Conservation (phyloP, 2,113 vertebrate genomes). For the Empidonax alnorum region DNA sequence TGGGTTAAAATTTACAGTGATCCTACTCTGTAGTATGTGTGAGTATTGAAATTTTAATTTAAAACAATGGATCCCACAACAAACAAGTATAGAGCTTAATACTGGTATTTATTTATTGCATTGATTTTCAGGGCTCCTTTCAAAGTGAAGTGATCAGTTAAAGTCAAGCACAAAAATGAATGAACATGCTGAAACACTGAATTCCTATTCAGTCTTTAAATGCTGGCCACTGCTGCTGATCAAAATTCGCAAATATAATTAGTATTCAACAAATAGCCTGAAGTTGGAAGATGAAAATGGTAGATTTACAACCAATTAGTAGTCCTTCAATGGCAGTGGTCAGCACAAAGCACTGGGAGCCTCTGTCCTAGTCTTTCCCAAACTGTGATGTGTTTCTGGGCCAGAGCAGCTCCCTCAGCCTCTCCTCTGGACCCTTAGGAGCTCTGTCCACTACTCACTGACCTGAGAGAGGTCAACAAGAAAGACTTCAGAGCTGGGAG, state of each 20-base stretch:
- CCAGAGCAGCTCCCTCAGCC: background rate
- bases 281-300: background rate
- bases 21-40: background rate
- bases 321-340: background rate
- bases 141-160: background rate
- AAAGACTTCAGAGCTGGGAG: background rate
- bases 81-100: background rate
- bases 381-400: background rate
- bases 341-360: background rate
- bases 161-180: background rate
- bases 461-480: background rate
- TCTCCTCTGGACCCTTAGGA: background rate
- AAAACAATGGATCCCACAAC: constrained; percentile 21
- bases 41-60: constrained; percentile 26
- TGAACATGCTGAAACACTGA: background rate
- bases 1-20: constrained; percentile 31
- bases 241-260: background rate
- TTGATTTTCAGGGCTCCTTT: constrained; percentile 26
- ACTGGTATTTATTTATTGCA: constrained; percentile 1
- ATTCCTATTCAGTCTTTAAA: background rate
- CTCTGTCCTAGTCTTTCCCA: background rate
- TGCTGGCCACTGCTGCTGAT: background rate
- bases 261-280: background rate
- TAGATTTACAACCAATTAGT: background rate
- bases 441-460: background rate